Evolutionary conservation across 2,797 vertebrate genomes (phyloP), one percentile per base, ranked within the genome.

Genomic region (Mormyrus hasselquistii): DNA sequence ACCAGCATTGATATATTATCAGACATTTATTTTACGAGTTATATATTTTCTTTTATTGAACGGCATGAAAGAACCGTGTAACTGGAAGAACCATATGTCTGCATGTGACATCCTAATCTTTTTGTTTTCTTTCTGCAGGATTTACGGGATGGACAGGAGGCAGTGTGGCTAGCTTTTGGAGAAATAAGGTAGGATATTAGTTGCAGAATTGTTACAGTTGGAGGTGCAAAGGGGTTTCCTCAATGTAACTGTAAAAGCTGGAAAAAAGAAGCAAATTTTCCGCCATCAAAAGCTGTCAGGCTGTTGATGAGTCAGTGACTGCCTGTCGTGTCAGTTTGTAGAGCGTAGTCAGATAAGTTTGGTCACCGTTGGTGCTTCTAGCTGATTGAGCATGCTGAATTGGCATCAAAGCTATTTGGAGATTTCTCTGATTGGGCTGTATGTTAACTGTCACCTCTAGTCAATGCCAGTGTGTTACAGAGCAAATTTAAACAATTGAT

Each of bases 171-270:
- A 84, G 38, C 41, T 52, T 49, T 29, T 84, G 82, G 19, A 50
- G 47, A 50, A 84, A 52, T 52, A 84, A 84, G 82, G 82, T 84
- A 52, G 41, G 82, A 52, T 52, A 52, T 84, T 84, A n/a, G n/a
- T 4, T 22, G 82, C 8, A 84, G 82, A 49, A 44, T 44, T 84
- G 47, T 52, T 84, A 25, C 8, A 84, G n/a, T 19, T 44, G 41
- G 79, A 50, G 79, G 22, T 50, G n/a, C 79, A 22, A 22, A 44
- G 19, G 41, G 79, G 6, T 84, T 84, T 41, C 44, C 41, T 84
- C 9, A 19, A 49, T 79, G 38, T 79, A 38, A 41, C 73, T 44
- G 73, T 44, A 44, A 79, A 29, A 25, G 59, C 22, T 29, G 22
- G 2, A 10, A 29, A 65, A 62, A 62, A 62, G 7, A 62, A 22